Evolutionary conservation across 2,888 invertebrate genomes (phyloP), one percentile per base, ranked within the genome.

Genomic region (Neoscelio sp.): DNA sequence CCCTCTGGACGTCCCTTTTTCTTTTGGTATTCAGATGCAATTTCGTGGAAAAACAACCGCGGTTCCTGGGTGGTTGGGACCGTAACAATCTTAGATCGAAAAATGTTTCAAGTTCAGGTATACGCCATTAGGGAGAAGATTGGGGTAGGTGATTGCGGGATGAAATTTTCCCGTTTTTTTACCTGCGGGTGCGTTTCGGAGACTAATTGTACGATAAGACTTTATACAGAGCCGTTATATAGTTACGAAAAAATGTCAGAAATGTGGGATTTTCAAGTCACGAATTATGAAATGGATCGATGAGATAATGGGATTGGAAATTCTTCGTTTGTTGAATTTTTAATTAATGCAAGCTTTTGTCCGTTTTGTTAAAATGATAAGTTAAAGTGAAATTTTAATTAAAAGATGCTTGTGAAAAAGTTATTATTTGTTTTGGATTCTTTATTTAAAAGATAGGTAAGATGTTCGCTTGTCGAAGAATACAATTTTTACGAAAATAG

Each of bases 1-100:
- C n/a, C n/a, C n/a, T n/a, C n/a, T n/a, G n/a, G n/a, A n/a, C 82
- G 84, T 84, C 83, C 56, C 83, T 85, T 88, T 38, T 38, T n/a
- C n/a, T n/a, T n/a, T n/a, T n/a, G n/a, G 26, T 38, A 48, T 38
- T 64, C 33, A 1, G 8, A 38, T 48, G 44, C 54, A 54, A 13
- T 46, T 58, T 60, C 52, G 60, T 48, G 18, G 62, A 71, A 71
- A 62, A 62, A n/a, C 10, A 44, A 42, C 62, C 52, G 60, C 60
- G 62, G 52, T 54, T 62, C 54, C 10, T 62, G 8, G 15, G 40
- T 10, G 30, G 20, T 23, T 5, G 4, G n/a, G 33, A 23, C 71
- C 42, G 12, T 50, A 50, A 52, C 42, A 46, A 33, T 26, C 23
- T n/a, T n/a, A n/a, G n/a, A n/a, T n/a, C 18, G 18, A 10, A 1